phyloP scores from a whole-genome alignment of 2,797 vertebrate species.

The Antennarius maculatus region DNA sequence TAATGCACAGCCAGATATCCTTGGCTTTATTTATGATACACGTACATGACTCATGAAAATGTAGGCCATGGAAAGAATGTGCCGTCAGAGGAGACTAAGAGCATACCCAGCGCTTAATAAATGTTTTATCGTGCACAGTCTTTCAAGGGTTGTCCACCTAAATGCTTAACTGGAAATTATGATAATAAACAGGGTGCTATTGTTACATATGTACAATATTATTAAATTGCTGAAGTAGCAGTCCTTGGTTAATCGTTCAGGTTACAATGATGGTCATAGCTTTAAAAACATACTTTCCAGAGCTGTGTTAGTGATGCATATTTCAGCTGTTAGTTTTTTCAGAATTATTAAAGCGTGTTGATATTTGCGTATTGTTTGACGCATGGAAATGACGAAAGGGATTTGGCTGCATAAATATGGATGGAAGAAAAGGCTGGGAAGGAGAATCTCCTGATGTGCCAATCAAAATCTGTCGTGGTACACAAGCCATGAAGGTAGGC shows the following conservation, averaged over 20 bases:
- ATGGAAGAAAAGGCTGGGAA: conserved; percentile 32
- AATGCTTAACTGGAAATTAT: conserved; percentile 42
- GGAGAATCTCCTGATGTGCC: conserved; percentile 48
- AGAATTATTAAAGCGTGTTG: conserved; percentile 47
- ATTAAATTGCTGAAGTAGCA: conserved; percentile 11
- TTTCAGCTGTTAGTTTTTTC: conserved; percentile 53
- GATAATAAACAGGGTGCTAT: conserved; percentile 22
- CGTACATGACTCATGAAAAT: conserved; percentile 54
- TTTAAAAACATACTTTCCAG: conserved; percentile 34
- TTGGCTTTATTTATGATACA: conserved; percentile 47
- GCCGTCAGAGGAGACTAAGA: conserved; percentile 45
- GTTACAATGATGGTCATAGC: conserved; percentile 38
- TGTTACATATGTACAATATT: not conserved
- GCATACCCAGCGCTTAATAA: conserved; percentile 49
- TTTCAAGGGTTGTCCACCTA: conserved; percentile 51
- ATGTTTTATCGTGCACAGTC: conserved; percentile 54
- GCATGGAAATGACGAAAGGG: conserved; percentile 34
- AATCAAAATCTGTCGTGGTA: conserved; percentile 51
- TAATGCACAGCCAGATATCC: conserved; percentile 29
- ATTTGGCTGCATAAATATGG: conserved; percentile 38
- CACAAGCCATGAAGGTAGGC: conserved; percentile 58
- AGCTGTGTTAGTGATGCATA: conserved; percentile 30
- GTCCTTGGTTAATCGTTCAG: conserved; percentile 4
- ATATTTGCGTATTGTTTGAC: conserved; percentile 46
- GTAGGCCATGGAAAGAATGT: conserved; percentile 45